Percentiles rank a stretch among this genome's conserved stretches.
These are phyloP conservation scores for Hemicordylus capensis DNA, from an alignment of 2,113 vertebrate species.

Conservation along the genomic window DNA sequence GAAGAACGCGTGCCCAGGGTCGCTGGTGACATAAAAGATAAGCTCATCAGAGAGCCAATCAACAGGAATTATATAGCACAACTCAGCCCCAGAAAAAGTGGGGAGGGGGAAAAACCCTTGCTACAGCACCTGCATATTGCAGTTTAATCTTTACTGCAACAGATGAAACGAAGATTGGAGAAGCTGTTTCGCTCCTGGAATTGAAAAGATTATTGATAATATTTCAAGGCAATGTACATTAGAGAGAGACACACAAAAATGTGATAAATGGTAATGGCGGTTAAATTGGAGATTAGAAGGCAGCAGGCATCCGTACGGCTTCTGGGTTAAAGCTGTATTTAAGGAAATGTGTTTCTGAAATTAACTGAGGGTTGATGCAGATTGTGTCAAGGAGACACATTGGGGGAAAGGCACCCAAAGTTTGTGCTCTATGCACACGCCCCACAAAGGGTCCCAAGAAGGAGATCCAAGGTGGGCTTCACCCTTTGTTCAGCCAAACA, in stretches of 20 bases:
- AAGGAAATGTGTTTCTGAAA: background rate
- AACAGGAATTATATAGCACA: background rate
- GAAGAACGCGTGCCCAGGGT: background rate
- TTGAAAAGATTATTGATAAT: slow-evolving; percentile 25
- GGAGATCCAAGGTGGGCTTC: background rate
- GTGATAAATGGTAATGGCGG: slow-evolving; percentile 23
- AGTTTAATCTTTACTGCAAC: slow-evolving; percentile 5
- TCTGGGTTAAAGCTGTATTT: slow-evolving; percentile 12
- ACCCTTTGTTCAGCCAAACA: no score
- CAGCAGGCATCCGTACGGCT: background rate
- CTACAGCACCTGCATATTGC: background rate
- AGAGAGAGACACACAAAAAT: slow-evolving; percentile 1
- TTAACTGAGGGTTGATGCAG: background rate
- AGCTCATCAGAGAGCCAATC: background rate
- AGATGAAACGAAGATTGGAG: background rate
- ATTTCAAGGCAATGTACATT: slow-evolving; percentile 27
- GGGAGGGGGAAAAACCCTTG: background rate
- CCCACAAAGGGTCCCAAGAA: background rate
- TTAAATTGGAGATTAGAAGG: slow-evolving; percentile 4
- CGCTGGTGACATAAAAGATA: background rate
- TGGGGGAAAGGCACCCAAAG: background rate
- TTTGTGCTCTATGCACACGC: background rate
- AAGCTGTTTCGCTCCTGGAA: background rate
- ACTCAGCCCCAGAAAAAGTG: background rate
- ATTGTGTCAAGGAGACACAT: background rate